phyloP scores from a whole-genome alignment of 2,113 vertebrate genomes.

The Indicator indicator region DNA sequence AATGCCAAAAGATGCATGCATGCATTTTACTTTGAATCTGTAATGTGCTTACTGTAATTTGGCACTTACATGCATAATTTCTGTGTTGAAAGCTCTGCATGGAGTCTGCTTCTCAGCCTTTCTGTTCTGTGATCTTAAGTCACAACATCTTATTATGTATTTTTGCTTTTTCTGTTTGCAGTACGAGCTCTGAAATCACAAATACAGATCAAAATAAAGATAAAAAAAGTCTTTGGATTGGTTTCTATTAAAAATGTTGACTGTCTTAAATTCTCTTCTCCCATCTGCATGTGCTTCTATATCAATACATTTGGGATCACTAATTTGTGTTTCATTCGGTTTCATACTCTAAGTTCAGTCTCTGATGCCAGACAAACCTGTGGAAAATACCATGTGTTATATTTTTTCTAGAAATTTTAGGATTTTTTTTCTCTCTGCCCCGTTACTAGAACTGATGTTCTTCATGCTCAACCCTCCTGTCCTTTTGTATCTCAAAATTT shows the following conservation, averaged over 20 bases:
- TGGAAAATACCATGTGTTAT: not conserved
- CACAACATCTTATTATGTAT: not conserved
- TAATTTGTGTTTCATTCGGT: not conserved
- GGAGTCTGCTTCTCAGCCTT: not conserved
- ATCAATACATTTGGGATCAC: not conserved
- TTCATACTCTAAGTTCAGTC: not conserved
- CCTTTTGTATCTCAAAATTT: not conserved
- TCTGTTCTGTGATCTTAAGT: not conserved
- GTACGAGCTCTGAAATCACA: not conserved
- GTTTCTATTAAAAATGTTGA: not conserved
- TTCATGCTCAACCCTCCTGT: not conserved
- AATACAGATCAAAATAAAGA: not conserved
- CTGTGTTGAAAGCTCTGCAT: not conserved
- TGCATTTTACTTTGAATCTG: not conserved
- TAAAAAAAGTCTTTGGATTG: not conserved
- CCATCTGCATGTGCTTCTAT: fast-evolving
- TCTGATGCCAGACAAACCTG: not conserved
- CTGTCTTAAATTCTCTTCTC: not conserved
- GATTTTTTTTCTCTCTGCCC: not conserved
- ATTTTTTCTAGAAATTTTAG: not conserved
- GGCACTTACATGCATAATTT: conserved; percentile 18
- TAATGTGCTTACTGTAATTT: conserved; percentile 10
- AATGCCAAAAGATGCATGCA: fast-evolving
- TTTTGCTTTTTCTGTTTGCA: conserved; percentile 1
- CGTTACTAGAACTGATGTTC: not conserved